Evolutionary conservation across 2,113 vertebrate species (phyloP), one percentile per base, ranked within the genome.

Genomic region (Bombycilla garrulus): DNA sequence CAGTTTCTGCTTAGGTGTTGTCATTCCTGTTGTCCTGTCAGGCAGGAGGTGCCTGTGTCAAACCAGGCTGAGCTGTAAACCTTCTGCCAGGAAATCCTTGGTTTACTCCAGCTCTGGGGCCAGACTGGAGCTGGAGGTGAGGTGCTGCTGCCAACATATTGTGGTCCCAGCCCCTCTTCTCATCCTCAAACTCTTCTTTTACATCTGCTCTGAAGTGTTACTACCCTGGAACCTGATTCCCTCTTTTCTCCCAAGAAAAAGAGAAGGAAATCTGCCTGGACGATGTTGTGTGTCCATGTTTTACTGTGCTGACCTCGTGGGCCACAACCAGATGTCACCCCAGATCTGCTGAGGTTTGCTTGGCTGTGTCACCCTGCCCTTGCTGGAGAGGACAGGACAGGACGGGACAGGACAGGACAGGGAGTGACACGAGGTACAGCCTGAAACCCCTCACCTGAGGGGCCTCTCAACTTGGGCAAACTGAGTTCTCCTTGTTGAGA

Each of bases 351-450:
- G 2, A 3, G 9, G 8, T 38, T 50, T 11, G 5, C 1, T 0
- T 31, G 60, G 60, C 53, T 56, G 40, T 60, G 45, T 20, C 81
- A 36, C 10, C 28, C 29, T 91, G 50, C 56, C 54, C 29, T 29
- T 45, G 72, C 21, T 84, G 90, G 67, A 56, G 19, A 57, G 51
- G 91, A 58, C 10, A 28, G 71, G 15, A 36, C 47, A 5, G 19
- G 38, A 24, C 42, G 38, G 31, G 48, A 58, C 10, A 28, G 71
- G 15, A 36, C 47, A 5, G 19, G 38, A 24, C 42, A 42, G 31
- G 48, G 47, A 11, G 11, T 4, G 42, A 20, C 44, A 54, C 0
- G 0, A 67, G 61, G 38, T 13, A 6, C 29, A 60, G 51, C 48
- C 61, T 65, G 79, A 35, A 70, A 25, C 15, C 48, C 1, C 62